A percentile compares a stretch with the other conserved stretches of the same genome.
phyloP scores from a whole-genome alignment of 2,888 invertebrate species.

The Plagiodera versicolora region DNA sequence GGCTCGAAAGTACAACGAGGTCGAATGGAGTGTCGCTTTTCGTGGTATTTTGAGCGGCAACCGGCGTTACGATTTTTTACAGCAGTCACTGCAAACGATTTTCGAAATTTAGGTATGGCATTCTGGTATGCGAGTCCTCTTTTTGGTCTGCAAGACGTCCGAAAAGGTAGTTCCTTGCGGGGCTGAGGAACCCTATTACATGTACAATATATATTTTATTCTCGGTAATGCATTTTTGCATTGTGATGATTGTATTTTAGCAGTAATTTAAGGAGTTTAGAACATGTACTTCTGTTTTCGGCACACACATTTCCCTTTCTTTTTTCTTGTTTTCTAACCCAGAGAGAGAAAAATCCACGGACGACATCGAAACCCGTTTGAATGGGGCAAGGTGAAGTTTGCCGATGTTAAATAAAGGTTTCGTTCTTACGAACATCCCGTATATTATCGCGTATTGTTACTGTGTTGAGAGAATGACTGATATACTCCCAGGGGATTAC shows the following conservation, averaged over 20 bases:
- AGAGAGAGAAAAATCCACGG: not conserved
- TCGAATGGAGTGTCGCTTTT: too few species aligned
- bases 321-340: not conserved
- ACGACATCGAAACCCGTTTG: too few species aligned
- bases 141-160: slow-evolving; percentile 22
- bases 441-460: too few species aligned
- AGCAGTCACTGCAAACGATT: slow-evolving; percentile 26
- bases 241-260: slow-evolving; percentile 63
- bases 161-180: slow-evolving; percentile 46
- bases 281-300: slow-evolving; percentile 54
- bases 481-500: slow-evolving; percentile 45
- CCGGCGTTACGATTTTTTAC: too few species aligned
- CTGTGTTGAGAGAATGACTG: too few species aligned
- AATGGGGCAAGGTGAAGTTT: too few species aligned
- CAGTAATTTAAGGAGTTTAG: slow-evolving; percentile 56
- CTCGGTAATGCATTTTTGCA: slow-evolving; percentile 78
- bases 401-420: too few species aligned
- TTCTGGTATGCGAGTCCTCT: not conserved
- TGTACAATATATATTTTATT: slow-evolving; percentile 72
- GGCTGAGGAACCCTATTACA: slow-evolving; percentile 52
- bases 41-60: too few species aligned
- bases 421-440: too few species aligned
- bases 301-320: slow-evolving; percentile 25
- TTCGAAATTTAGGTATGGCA: not conserved
- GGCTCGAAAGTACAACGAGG: too few species aligned